Base-by-base conservation (phyloP, 2,113 vertebrate genomes). In the Orientallactaga bullata region DNA sequence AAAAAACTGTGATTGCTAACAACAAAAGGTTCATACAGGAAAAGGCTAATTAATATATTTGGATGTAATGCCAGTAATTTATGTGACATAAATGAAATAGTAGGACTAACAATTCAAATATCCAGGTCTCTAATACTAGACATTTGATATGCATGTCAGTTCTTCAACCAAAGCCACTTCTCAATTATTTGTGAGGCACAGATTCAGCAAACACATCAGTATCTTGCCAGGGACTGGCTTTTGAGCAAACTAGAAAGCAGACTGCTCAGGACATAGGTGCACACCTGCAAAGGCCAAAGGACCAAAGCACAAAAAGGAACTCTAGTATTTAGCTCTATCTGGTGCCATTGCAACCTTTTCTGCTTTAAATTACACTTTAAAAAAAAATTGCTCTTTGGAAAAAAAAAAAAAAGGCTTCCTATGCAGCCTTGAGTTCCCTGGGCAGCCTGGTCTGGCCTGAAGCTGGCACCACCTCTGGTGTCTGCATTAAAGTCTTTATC, bases 131-230 rank as follows among this genome's bases (percentile, higher is more conserved):
- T 89, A 87, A 80, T 55, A 82, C 16, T 28, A 73, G 10, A 83
- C 32, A 90, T 24, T 94, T 61, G 94, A 65, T 58, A 79, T 30
- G 72, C 24, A 69, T 26, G 21, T 84, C 63, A 79, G 8, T 65
- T 95, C 51, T 89, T 81, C 37, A 58, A n/a, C 65, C 55, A 91
- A 90, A 88, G 61, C 39, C 73, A 95, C 32, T 68, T 96, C 60
- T 95, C 82, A 61, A 55, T 90, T 79, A 90, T n/a, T 72, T 90
- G 71, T 93, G 77, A 93, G 42, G 24, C 32, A 39, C 0, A 87
- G 42, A 68, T 37, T 83, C 42, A 72, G 35, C 84, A 35, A 82
- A 80, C 28, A 80, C 17, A 72, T 90, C 47, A n/a, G 35, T 28
- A 71, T 84, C 83, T 95, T 78, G 16, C 28, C n/a, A 39, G 60